Evolutionary conservation across 53 echinoderm and acorn worm genomes (phyloP).

Genomic region (Echinarachnius parma): DNA sequence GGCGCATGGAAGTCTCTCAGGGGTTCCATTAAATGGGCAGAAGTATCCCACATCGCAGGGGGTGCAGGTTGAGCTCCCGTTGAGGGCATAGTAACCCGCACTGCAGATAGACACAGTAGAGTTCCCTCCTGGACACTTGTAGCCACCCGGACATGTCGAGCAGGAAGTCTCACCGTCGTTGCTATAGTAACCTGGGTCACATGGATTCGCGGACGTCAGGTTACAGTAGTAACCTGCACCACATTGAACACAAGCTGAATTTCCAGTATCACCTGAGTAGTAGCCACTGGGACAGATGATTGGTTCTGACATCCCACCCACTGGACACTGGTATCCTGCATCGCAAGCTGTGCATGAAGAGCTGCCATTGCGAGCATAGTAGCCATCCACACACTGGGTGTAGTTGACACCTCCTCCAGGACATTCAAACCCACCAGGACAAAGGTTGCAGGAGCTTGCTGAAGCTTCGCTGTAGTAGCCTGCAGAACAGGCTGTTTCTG

Average conservation of each 20-base stretch:
- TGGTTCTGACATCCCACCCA: conserved; percentile 52
- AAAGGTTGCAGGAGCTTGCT: no score
- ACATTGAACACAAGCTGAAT: conserved; percentile 33
- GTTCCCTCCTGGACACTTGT: conserved; percentile 43
- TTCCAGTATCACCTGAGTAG: conserved; percentile 22
- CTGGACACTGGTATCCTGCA: no score
- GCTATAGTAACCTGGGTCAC: conserved; percentile 62
- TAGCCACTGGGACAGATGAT: conserved; percentile 50
- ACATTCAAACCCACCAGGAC: no score
- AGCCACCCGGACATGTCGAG: conserved; percentile 56
- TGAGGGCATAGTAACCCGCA: conserved; percentile 57
- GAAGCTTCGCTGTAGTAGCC: no score
- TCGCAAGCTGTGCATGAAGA: no score
- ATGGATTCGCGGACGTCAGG: conserved; percentile 31
- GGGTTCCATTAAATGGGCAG: conserved; percentile 54
- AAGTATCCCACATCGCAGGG: conserved; percentile 52
- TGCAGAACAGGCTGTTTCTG: no score
- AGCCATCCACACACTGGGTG: conserved; percentile 43
- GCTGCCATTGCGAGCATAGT: conserved; percentile 51
- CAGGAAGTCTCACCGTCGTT: conserved; percentile 46
- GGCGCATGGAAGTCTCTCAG: conserved; percentile 45
- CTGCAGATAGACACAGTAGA: conserved; percentile 28
- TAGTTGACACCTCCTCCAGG: conserved; percentile 31
- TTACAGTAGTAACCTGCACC: conserved; percentile 47
- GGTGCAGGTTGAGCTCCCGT: conserved; percentile 58